Evolutionary conservation across 2,113 vertebrate species (phyloP), one percentile per base, ranked within the genome.

Genomic region (Procavia capensis): DNA sequence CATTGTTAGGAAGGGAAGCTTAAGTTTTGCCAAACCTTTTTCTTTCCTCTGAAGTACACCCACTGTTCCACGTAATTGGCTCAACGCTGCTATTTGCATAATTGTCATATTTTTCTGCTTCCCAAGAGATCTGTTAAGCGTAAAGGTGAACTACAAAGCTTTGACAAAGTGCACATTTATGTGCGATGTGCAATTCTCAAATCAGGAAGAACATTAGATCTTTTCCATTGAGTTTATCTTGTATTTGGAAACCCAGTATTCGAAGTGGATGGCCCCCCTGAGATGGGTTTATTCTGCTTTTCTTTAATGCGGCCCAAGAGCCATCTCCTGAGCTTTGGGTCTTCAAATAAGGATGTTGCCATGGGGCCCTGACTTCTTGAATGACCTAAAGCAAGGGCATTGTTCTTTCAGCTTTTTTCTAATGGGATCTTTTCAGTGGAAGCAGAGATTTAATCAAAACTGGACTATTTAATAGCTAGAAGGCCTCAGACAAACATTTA

Each of bases 21-120:
- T 95, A 97, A 97, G 22, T 96, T 98, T 96, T 78, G 85, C 27
- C 39, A 43, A 31, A 68, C 54, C 82, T 41, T 61, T 79, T 92
- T 95, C 70, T 0, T 20, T 83, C 76, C 29, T 82, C 78, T 87
- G 95, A 87, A 95, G 88, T 93, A 94, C 70, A 95, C 93, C 95
- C 93, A 94, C 79, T 95, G 97, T 96, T 93, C 76, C 87, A 54
- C 87, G 90, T 96, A 97, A 96, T 96, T 96, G 95, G 88, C 81
- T 95, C 94, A 93, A 88, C 74, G 86, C 75, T 95, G 84, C 94
- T 95, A 94, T 97, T 97, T 97, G 92, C 96, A 97, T 96, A 97
- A 97, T 96, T 95, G 97, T 92, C 96, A 95, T 96, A 94, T 97
- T 98, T 97, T 96, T 93, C 94, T 97, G 88, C 93, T 90, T 97